Evolutionary conservation across 2,113 vertebrate genomes (phyloP), one percentile per base, ranked within the genome.

Genomic region (Gambusia holbrooki): DNA sequence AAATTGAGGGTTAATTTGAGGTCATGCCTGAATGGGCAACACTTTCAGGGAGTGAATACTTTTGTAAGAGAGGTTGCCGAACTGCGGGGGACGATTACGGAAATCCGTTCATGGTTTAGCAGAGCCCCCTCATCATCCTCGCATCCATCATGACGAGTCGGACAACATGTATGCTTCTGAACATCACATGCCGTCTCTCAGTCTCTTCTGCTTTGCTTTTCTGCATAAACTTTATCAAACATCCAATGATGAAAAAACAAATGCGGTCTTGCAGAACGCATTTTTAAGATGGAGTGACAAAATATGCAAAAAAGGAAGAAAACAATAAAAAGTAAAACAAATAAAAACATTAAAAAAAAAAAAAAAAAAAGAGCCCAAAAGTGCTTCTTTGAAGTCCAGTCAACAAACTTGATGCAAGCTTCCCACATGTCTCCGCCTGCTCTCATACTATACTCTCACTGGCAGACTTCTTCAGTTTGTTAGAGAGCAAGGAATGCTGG

Each of bases 361-460:
- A 28, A 62, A 33, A 40, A 27, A 10, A 35, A 66, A 69, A 35
- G 54, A 32, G 32, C 83, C 88, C 69, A 88, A 32, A 75, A 87
- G 83, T 82, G 87, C 90, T 74, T 75, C 4, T 74, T 84, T 78
- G 64, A 86, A 84, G 76, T 91, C 87, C 58, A 54, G 48, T 14
- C 61, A 73, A 69, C 45, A 64, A 77, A 78, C 78, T 77, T 71
- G 45, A 79, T 68, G 45, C 45, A 48, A 48, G 45, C 17, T 58
- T 42, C 80, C 78, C 63, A 62, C 71, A 75, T 67, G 8, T 48
- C 73, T 69, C 48, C 32, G 0, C 25, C 29, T 40, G 58, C 22
- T 1, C 87, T 98, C 96, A 99, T 85, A 98, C 97, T 0, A 96
- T 96, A 1, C 95, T 98, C 87, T 98, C 97, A 13, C 95, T 96